These are phyloP conservation scores for Heliconius nattereri DNA, from an alignment of 1,140 invertebrate genomes.

Conservation along the genomic window DNA sequence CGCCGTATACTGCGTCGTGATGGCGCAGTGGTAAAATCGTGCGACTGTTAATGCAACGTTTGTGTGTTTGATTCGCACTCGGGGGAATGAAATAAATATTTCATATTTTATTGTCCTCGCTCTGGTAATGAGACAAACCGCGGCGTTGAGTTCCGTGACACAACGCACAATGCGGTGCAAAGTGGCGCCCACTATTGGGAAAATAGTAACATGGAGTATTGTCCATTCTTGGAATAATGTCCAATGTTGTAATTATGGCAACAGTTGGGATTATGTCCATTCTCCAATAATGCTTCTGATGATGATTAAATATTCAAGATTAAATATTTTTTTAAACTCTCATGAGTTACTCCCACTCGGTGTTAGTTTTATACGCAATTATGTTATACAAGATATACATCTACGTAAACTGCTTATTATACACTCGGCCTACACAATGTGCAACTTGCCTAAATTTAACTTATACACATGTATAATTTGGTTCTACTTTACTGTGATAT, in stretches of 20 bases:
- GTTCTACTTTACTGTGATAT: neutral
- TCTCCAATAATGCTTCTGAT: neutral
- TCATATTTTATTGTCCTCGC: conserved; percentile 42
- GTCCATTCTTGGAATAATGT: no score
- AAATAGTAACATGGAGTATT: neutral
- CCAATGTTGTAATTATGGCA: no score
- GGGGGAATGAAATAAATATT: conserved; percentile 29
- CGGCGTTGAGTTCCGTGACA: no score
- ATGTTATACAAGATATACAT: neutral
- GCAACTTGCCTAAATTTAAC: conserved; percentile 6
- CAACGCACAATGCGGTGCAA: no score
- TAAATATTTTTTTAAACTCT: neutral
- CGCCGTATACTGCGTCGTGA: no score
- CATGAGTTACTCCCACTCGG: neutral
- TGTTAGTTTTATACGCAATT: conserved; percentile 28
- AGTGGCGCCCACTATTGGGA: neutral
- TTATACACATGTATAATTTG: neutral
- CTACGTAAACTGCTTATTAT: conserved; percentile 37
- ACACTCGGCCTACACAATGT: conserved; percentile 25
- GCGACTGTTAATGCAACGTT: no score
- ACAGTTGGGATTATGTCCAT: no score
- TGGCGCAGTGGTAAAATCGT: no score
- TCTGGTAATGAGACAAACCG: no score
- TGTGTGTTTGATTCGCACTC: no score
- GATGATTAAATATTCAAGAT: no score